Conservation (phyloP, 2,113 vertebrate genomes). For the Amblyopsis rosae region DNA sequence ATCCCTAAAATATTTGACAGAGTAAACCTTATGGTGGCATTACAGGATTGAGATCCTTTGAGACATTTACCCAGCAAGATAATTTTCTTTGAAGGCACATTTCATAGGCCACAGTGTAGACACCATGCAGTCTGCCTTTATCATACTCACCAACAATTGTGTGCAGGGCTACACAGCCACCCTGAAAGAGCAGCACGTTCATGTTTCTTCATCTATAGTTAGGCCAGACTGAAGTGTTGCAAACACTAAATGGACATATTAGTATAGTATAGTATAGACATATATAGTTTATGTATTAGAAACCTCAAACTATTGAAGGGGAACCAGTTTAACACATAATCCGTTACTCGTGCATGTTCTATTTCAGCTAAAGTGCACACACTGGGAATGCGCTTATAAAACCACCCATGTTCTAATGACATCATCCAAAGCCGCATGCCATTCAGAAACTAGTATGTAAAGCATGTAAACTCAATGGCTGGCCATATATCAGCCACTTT, state of each 20-base stretch:
- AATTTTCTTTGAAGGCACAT: slow-evolving; percentile 65
- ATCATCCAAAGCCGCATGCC: slow-evolving; percentile 67
- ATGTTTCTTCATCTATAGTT: slow-evolving; percentile 60
- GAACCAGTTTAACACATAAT: slow-evolving; percentile 40
- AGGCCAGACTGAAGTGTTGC: slow-evolving; percentile 14
- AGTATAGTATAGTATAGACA: neutral
- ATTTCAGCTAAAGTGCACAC: slow-evolving; percentile 50
- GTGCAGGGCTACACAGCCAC: slow-evolving; percentile 49
- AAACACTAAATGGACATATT: slow-evolving; percentile 24
- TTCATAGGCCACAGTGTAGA: slow-evolving; percentile 67
- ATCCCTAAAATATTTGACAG: neutral
- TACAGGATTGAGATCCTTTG: slow-evolving; percentile 34
- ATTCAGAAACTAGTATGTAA: slow-evolving; percentile 67
- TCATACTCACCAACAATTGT: slow-evolving; percentile 74
- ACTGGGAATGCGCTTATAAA: slow-evolving; percentile 48
- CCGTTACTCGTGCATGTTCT: slow-evolving; percentile 40
- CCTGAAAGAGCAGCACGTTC: neutral
- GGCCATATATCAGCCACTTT: slow-evolving; percentile 70
- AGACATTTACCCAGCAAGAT: slow-evolving; percentile 46
- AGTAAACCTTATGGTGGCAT: slow-evolving; percentile 30
- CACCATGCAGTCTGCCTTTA: slow-evolving; percentile 49
- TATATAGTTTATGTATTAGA: no score
- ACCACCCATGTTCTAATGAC: slow-evolving; percentile 65
- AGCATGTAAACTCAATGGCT: slow-evolving; percentile 65
- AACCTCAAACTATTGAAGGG: slow-evolving; percentile 30